Evolutionary conservation across 1,140 invertebrate species (phyloP).

Genomic region (Philopotamus ludificatus): DNA sequence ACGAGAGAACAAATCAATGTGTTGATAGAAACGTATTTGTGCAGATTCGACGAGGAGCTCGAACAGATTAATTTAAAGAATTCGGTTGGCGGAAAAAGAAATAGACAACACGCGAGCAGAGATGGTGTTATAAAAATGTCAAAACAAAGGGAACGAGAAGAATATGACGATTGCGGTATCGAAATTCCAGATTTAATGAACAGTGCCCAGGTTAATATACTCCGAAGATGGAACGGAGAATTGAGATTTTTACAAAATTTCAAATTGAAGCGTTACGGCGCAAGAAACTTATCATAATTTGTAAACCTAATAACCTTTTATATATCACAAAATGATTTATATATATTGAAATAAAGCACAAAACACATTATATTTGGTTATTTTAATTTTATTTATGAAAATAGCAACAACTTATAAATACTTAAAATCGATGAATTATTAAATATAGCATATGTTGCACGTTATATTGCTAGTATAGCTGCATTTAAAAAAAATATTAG

Average conservation of each 20-base stretch:
- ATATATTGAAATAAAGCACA: no score
- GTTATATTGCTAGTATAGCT: no score
- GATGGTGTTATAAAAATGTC: constrained; percentile 73
- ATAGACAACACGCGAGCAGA: constrained; percentile 71
- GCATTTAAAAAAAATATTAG: no score
- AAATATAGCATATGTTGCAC: no score
- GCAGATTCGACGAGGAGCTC: constrained; percentile 72
- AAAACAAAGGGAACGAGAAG: constrained; percentile 65
- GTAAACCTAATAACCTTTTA: no score
- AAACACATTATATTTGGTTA: no score
- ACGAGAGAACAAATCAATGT: constrained; percentile 58
- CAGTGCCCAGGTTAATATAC: constrained; percentile 56
- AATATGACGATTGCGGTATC: constrained; percentile 71
- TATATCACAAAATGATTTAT: no score
- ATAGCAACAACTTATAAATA: no score
- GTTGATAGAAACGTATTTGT: constrained; percentile 60
- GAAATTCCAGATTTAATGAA: constrained; percentile 69
- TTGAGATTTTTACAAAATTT: constrained; percentile 65
- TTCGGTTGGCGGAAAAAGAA: constrained; percentile 68
- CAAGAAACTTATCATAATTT: constrained; percentile 46
- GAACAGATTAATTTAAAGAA: constrained; percentile 74
- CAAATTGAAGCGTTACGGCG: constrained; percentile 61
- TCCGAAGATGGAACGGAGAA: constrained; percentile 69
- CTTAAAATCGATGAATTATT: no score
- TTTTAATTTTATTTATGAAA: no score